These are phyloP conservation scores for Polyommatus icarus DNA, from an alignment of 2,888 invertebrate species.

Conservation along the genomic window DNA sequence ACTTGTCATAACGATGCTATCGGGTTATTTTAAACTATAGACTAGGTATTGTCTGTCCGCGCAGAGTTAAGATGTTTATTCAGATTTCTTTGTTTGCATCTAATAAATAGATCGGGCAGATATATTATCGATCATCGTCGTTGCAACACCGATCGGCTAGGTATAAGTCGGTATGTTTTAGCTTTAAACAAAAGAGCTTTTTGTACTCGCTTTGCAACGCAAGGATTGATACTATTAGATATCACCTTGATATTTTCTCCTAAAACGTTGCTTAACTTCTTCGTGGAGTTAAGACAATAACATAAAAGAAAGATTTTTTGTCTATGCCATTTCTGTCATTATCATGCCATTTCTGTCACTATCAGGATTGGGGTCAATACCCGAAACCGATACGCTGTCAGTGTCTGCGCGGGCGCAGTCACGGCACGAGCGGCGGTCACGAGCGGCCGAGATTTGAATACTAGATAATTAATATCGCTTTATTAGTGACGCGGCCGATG, in stretches of 20 bases:
- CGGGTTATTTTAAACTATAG: slow-evolving; percentile 41
- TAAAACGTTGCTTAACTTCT: neutral
- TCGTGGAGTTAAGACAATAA: neutral
- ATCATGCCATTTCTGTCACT: neutral
- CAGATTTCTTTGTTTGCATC: slow-evolving; percentile 48
- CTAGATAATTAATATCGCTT: slow-evolving; percentile 80
- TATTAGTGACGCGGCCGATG: slow-evolving; percentile 76
- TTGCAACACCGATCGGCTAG: slow-evolving; percentile 22
- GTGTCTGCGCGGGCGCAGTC: slow-evolving; percentile 48
- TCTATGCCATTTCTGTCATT: neutral
- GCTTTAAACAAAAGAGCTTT: slow-evolving; percentile 21
- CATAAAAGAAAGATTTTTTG: neutral
- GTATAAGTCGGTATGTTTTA: slow-evolving; percentile 5
- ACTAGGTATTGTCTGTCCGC: slow-evolving; percentile 43
- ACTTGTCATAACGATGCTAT: slow-evolving; percentile 47
- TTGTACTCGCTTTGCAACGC: neutral
- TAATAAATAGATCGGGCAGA: slow-evolving; percentile 46
- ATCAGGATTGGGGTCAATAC: neutral
- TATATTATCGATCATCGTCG: slow-evolving; percentile 38
- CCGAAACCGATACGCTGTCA: slow-evolving; percentile 34
- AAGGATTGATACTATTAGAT: neutral
- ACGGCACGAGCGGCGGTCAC: slow-evolving; percentile 50
- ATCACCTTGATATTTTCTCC: neutral
- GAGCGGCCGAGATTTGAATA: slow-evolving; percentile 76
- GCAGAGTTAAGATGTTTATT: slow-evolving; percentile 42